These are phyloP conservation scores for Illadopsis cleaveri DNA, from an alignment of 2,113 vertebrate genomes.

Conservation along the genomic window DNA sequence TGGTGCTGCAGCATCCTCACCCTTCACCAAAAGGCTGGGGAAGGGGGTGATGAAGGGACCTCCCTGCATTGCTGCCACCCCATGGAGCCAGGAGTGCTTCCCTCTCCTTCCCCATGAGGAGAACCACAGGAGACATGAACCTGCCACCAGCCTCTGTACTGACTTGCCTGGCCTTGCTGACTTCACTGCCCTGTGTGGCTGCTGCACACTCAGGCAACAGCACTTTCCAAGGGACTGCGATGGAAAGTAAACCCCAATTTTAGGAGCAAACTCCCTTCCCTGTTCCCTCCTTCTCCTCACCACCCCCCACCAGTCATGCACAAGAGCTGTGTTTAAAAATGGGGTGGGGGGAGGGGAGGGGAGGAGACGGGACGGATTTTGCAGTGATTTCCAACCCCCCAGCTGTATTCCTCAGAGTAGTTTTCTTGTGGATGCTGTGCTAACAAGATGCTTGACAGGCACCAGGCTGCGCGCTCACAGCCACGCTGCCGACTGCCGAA, in stretches of 20 bases:
- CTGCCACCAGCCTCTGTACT: not conserved
- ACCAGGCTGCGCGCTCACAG: not conserved
- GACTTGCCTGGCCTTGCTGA: not conserved
- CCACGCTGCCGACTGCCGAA: not conserved
- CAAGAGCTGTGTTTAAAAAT: not conserved
- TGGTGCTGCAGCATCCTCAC: rapidly evolving
- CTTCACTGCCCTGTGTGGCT: not conserved
- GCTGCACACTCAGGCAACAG: not conserved
- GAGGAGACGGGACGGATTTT: not conserved
- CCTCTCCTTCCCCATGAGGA: not conserved
- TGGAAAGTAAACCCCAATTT: not conserved
- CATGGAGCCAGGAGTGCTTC: rapidly evolving
- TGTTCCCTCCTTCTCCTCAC: not conserved
- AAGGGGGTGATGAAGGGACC: not conserved
- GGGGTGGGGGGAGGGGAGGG: too few species aligned
- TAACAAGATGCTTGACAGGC: conserved; percentile 37
- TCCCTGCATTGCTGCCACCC: rapidly evolving
- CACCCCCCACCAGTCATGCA: not conserved
- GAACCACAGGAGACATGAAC: rapidly evolving
- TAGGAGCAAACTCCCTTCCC: not conserved
- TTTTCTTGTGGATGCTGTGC: conserved; percentile 2
- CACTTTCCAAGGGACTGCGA: not conserved
- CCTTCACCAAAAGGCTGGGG: not conserved
- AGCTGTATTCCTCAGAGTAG: not conserved
- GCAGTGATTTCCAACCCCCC: not conserved